Base-by-base conservation (phyloP, 2,797 vertebrate species). In the Lutra lutra region DNA sequence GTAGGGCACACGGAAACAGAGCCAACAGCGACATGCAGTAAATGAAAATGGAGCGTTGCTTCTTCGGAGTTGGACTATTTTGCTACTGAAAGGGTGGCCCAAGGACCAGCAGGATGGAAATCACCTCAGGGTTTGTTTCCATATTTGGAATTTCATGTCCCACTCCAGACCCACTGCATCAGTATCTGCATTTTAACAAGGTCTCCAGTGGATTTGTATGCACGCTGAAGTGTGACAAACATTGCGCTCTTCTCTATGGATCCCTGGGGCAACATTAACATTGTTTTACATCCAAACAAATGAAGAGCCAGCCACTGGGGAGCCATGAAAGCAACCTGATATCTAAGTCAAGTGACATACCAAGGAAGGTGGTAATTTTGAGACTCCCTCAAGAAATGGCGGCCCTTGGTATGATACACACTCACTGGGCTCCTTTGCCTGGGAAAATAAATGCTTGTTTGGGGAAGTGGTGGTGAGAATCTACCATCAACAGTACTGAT, bases 141-240 rank as follows among this genome's bases (percentile, higher is more conserved):
- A 84, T 40, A 27, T 82, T 29, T 17, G 18, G 75, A 72, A 43
- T 73, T 82, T 70, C 60, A 46, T 29, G 79, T 38, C 40, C 58
- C 20, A 0, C 29, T 56, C 60, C 73, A 94, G 40, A 73, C 32
- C 17, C 73, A 29, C 78, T 27, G 62, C 80, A 62, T 95, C 79
- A 91, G 84, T 80, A 85, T 70, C 83, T 93, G 91, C 77, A 89
- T 93, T 89, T 94, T 96, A 95, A 95, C 86, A 82, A 87, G 83
- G 7, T 40, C 20, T 94, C 35, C 72, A 12, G n/a, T 72, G 88
- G 93, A 95, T 96, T 38, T 94, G 96, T 38, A 40, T 9, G 54
- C 79, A 68, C 10, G 7, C 1, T 18, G 77, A 83, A 92, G 72
- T 35, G 27, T 48, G 62, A 94, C 89, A 91, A 93, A 92, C 90